Conservation (phyloP, 2,113 vertebrate genomes). For the Charina bottae region DNA sequence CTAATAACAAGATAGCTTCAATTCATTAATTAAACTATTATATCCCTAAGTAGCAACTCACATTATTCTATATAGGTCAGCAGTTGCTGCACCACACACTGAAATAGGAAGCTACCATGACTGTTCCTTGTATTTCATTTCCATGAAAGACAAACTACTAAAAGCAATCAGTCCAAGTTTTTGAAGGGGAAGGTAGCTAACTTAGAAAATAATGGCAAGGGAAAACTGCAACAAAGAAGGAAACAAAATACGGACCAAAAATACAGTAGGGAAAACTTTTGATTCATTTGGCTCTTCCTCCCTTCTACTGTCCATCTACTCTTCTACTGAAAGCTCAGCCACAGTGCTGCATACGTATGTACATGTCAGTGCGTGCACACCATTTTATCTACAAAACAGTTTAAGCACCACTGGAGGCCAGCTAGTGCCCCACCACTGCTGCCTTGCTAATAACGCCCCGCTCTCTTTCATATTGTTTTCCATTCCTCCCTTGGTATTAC, state of each 20-base stretch:
- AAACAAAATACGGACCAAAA: not conserved
- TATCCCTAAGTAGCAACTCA: constrained; percentile 13
- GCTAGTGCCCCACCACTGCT: not conserved
- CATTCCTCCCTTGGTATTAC: not conserved
- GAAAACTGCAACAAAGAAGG: not conserved
- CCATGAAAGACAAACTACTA: not conserved
- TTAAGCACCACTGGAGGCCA: not conserved
- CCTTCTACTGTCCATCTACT: not conserved
- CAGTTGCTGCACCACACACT: not conserved
- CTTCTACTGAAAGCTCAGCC: not conserved
- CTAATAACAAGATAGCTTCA: constrained; percentile 4
- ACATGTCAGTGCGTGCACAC: not conserved
- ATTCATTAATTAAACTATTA: constrained; percentile 15
- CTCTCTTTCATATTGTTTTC: not conserved
- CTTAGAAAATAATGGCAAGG: too few species aligned
- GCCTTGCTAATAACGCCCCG: not conserved
- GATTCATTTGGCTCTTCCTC: too few species aligned
- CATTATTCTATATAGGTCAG: constrained; percentile 19
- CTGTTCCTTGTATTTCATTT: not conserved
- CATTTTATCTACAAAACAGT: not conserved
- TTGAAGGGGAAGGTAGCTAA: not conserved
- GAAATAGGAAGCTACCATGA: not conserved
- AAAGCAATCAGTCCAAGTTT: not conserved
- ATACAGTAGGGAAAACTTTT: too few species aligned
- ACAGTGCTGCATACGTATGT: not conserved